phyloP scores from a whole-genome alignment of 2,888 invertebrate genomes.

The Heliconius erato region DNA sequence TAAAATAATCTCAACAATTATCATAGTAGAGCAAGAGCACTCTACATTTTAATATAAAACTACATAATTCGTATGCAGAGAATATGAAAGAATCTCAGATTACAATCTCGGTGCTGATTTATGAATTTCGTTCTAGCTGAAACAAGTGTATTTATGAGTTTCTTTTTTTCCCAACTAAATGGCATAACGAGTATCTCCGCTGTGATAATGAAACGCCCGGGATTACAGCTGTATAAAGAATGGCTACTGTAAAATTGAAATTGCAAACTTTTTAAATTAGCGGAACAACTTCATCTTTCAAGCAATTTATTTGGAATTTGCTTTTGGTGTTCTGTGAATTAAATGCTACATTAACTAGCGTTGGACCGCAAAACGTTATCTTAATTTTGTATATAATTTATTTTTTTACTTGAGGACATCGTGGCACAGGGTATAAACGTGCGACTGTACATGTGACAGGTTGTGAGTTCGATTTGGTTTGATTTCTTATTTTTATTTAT shows the following conservation, averaged over 20 bases:
- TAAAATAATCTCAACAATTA: not conserved
- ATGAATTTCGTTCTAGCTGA: conserved; percentile 76
- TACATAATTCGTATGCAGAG: conserved; percentile 60
- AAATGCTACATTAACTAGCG: not conserved
- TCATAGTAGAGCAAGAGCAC: conserved; percentile 44
- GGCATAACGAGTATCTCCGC: conserved; percentile 76
- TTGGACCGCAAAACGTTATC: not conserved
- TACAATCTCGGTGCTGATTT: conserved; percentile 73
- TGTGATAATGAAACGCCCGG: conserved; percentile 68
- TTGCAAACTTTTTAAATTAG: conserved; percentile 71
- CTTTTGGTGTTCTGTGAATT: conserved; percentile 22
- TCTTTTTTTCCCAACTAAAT: conserved; percentile 70
- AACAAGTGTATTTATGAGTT: conserved; percentile 68
- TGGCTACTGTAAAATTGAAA: conserved; percentile 72
- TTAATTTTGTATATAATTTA: no score
- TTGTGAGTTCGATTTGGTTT: no score
- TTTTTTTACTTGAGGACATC: no score
- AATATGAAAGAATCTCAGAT: conserved; percentile 68
- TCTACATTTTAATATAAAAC: conserved; percentile 50
- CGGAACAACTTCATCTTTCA: conserved; percentile 33
- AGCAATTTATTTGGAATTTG: conserved; percentile 19
- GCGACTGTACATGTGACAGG: no score
- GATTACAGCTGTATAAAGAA: conserved; percentile 66
- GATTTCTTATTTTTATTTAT: no score
- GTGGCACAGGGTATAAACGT: no score